phyloP scores from a whole-genome alignment of 2,113 vertebrate genomes.

The Sphaerodactylus townsendi region DNA sequence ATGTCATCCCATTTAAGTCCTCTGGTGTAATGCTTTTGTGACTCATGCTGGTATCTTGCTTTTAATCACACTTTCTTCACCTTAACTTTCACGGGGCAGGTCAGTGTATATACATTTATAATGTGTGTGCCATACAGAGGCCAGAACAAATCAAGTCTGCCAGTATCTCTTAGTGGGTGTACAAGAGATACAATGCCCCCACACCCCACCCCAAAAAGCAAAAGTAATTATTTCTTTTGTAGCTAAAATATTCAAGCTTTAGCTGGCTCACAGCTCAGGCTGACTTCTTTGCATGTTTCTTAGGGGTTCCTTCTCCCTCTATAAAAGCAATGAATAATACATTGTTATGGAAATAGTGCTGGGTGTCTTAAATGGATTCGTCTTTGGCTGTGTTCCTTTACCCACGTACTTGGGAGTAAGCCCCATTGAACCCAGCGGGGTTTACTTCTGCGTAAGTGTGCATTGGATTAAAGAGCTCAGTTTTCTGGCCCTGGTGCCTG shows the following conservation, averaged over 20 bases:
- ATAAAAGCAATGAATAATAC: slow-evolving; percentile 5
- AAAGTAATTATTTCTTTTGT: background rate
- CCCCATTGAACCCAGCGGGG: background rate
- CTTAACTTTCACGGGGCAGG: background rate
- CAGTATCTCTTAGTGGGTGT: background rate
- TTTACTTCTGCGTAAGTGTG: background rate
- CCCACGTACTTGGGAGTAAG: background rate
- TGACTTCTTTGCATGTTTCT: background rate
- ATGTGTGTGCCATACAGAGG: background rate
- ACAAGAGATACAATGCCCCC: background rate
- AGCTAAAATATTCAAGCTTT: background rate
- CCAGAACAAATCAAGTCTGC: background rate
- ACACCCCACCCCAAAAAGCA: background rate
- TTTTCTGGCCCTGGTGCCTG: background rate
- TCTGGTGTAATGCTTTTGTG: background rate
- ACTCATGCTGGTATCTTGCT: background rate
- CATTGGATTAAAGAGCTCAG: background rate
- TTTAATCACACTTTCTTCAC: background rate
- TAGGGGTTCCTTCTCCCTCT: slow-evolving; percentile 7
- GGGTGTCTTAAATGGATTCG: background rate
- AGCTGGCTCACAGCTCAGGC: background rate
- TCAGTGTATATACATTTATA: background rate
- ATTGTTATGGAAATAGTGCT: slow-evolving; percentile 11
- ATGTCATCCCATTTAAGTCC: background rate
- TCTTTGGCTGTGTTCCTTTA: background rate